Evolutionary conservation across 2,797 vertebrate species (phyloP).

Genomic region (Takifugu ocellatus): DNA sequence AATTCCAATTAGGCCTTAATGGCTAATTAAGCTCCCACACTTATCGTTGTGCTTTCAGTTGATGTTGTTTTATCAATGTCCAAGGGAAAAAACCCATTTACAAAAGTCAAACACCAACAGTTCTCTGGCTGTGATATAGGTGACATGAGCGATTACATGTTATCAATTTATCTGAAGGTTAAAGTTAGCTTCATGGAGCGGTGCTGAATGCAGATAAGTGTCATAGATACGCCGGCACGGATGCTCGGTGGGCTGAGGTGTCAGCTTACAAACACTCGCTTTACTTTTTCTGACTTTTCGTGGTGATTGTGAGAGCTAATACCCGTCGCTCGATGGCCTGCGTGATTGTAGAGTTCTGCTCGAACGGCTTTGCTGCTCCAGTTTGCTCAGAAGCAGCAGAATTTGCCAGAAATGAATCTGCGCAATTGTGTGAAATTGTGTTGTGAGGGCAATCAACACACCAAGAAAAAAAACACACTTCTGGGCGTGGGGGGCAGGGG

Average conservation of each 20-base stretch:
- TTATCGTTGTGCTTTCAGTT: conserved; percentile 21
- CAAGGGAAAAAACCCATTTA: conserved; percentile 18
- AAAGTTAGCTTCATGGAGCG: not conserved
- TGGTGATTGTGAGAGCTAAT: conserved; percentile 27
- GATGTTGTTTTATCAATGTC: conserved; percentile 9
- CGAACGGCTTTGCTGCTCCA: conserved; percentile 39
- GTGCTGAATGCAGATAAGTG: not conserved
- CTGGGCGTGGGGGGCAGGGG: too few species aligned
- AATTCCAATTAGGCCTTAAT: conserved; percentile 28
- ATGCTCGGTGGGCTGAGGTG: conserved; percentile 10
- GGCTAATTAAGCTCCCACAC: conserved; percentile 20
- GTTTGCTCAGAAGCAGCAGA: conserved; percentile 37
- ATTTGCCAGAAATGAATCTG: conserved; percentile 25
- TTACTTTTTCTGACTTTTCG: conserved; percentile 7
- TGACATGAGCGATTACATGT: conserved; percentile 22
- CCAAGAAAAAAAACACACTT: not conserved
- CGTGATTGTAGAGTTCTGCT: conserved; percentile 43
- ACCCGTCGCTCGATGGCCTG: conserved; percentile 34
- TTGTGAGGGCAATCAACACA: not conserved
- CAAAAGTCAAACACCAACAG: conserved; percentile 20
- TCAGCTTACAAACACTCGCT: conserved; percentile 30
- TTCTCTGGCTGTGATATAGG: conserved; percentile 12
- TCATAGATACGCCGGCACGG: not conserved
- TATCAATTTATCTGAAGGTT: conserved; percentile 6
- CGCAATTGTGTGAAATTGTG: conserved; percentile 9